Evolutionary conservation across 2,113 vertebrate genomes (phyloP).

Genomic region (Okapia johnstoni): DNA sequence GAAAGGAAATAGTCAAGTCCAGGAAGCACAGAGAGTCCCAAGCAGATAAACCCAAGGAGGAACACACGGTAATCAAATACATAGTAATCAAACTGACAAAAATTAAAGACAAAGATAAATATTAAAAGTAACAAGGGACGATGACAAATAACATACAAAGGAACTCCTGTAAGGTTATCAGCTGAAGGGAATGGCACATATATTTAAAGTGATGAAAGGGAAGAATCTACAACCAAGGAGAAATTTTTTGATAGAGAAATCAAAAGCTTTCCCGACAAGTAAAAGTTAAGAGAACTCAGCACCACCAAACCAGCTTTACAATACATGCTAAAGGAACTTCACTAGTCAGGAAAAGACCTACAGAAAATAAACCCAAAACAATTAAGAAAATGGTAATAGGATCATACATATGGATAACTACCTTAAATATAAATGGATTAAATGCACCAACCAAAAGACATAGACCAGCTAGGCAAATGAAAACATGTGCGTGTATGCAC

Average conservation of each 20-base stretch:
- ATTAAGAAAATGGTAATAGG: not conserved
- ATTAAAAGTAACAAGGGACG: not conserved
- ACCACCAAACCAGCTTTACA: not conserved
- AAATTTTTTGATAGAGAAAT: not conserved
- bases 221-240: not conserved
- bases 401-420: not conserved
- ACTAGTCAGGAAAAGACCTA: not conserved
- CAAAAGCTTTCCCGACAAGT: not conserved
- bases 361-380: not conserved
- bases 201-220: not conserved
- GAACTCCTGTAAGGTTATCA: not conserved
- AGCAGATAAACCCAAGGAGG: not conserved
- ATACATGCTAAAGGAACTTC: not conserved
- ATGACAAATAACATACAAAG: not conserved
- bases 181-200: not conserved
- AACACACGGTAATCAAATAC: not conserved
- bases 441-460: not conserved
- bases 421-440: not conserved
- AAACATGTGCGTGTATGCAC: not conserved
- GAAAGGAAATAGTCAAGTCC: not conserved
- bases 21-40: not conserved
- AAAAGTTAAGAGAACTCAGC: not conserved
- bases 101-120: not conserved
- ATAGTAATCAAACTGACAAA: not conserved
- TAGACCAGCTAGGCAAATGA: not conserved